Evolutionary conservation across 1,140 invertebrate species (phyloP).

Genomic region (Drosophila elegans): DNA sequence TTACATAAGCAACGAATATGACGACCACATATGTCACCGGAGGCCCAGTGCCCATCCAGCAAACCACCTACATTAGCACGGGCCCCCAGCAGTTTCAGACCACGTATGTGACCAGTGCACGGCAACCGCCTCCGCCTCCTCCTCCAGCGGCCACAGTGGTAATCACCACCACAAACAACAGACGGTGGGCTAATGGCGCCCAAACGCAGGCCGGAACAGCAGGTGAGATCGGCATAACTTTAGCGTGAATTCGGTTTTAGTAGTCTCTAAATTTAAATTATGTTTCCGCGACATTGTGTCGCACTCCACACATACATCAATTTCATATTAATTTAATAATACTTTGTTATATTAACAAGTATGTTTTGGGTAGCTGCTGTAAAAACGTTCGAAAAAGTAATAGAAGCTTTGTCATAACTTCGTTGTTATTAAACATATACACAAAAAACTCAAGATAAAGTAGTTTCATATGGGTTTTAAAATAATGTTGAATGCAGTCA

Average conservation of each 20-base stretch:
- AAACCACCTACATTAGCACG: constrained; percentile 30
- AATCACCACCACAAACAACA: constrained; percentile 27
- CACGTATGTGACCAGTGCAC: constrained; percentile 27
- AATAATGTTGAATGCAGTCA: too few species aligned
- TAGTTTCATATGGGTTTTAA: too few species aligned
- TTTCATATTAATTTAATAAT: too few species aligned
- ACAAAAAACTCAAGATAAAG: too few species aligned
- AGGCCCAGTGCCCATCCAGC: constrained; percentile 27
- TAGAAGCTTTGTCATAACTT: too few species aligned
- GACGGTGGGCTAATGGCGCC: constrained; percentile 8
- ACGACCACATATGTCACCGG: constrained; percentile 49
- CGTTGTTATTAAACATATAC: too few species aligned
- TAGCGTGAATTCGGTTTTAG: neutral
- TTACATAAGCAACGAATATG: constrained; percentile 35
- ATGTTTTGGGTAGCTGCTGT: too few species aligned
- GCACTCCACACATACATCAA: too few species aligned
- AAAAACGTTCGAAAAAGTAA: too few species aligned
- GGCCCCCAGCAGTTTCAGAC: constrained; percentile 29
- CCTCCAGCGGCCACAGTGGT: constrained; percentile 27
- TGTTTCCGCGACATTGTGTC: too few species aligned
- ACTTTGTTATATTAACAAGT: too few species aligned
- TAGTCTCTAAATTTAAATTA: too few species aligned
- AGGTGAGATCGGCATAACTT: constrained; percentile 1
- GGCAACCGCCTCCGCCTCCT: constrained; percentile 20
- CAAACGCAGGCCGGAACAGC: constrained; percentile 22